Conservation (phyloP, 2,888 invertebrate genomes). For the Cyaniris semiargus region DNA sequence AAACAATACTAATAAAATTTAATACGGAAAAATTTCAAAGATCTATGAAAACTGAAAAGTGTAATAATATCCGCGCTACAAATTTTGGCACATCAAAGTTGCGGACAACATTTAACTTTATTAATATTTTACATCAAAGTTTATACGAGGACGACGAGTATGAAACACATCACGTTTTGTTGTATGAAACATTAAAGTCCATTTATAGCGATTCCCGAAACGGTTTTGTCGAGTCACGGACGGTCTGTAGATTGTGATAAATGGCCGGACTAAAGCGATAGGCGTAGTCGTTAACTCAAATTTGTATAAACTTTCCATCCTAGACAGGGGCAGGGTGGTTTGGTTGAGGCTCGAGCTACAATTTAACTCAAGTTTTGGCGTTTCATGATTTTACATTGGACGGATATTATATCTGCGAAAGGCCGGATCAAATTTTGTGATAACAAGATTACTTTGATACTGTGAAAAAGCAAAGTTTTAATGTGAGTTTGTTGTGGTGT, state of each 20-base stretch:
- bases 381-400: constrained; percentile 44
- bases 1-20: no score
- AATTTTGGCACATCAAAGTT: no score
- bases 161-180: background rate
- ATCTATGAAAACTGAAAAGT: no score
- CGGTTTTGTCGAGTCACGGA: constrained; percentile 43
- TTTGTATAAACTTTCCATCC: constrained; percentile 59
- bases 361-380: constrained; percentile 63
- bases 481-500: background rate
- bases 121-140: no score
- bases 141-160: background rate
- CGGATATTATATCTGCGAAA: constrained; percentile 47
- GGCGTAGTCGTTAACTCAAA: constrained; percentile 61
- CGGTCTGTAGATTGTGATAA: constrained; percentile 58
- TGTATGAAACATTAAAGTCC: background rate
- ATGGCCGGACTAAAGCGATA: constrained; percentile 54
- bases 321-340: constrained; percentile 57
- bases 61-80: no score
- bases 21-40: no score
- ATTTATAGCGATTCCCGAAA: background rate
- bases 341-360: constrained; percentile 46
- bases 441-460: background rate
- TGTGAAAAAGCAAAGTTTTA: background rate
- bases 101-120: no score
- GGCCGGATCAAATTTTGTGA: background rate